These are phyloP conservation scores for Capricornis sumatraensis DNA, from an alignment of 2,113 vertebrate genomes.

Conservation along the genomic window DNA sequence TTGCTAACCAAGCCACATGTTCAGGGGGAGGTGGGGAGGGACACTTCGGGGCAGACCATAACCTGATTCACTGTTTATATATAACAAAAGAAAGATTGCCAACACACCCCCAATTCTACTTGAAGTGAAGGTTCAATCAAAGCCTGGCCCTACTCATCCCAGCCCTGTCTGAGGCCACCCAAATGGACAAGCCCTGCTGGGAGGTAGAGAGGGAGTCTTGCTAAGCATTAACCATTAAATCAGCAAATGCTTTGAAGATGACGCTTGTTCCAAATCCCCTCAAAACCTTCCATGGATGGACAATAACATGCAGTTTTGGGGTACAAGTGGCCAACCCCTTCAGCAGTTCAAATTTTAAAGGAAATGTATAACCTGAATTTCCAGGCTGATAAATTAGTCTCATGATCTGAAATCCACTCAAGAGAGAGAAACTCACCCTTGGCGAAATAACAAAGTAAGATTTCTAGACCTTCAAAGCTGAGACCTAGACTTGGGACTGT, in stretches of 20 bases:
- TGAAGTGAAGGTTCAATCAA: neutral
- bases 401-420: neutral
- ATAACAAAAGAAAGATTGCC: neutral
- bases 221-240: neutral
- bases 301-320: neutral
- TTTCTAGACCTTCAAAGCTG: neutral
- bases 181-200: neutral
- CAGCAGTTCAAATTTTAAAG: neutral
- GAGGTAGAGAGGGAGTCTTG: neutral
- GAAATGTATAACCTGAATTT: neutral
- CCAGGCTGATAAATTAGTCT: neutral
- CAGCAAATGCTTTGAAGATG: neutral
- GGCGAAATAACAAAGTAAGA: neutral
- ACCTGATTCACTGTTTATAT: neutral
- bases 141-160: neutral
- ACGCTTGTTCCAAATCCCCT: neutral
- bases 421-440: neutral
- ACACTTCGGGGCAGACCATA: neutral
- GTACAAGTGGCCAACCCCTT: neutral
- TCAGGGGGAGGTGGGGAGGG: neutral
- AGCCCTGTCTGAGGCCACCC: neutral
- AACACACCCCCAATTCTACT: neutral
- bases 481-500: neutral
- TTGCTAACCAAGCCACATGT: neutral
- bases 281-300: neutral